These are phyloP conservation scores for Fistularia tabacaria DNA, from an alignment of 2,797 vertebrate species.

Conservation along the genomic window DNA sequence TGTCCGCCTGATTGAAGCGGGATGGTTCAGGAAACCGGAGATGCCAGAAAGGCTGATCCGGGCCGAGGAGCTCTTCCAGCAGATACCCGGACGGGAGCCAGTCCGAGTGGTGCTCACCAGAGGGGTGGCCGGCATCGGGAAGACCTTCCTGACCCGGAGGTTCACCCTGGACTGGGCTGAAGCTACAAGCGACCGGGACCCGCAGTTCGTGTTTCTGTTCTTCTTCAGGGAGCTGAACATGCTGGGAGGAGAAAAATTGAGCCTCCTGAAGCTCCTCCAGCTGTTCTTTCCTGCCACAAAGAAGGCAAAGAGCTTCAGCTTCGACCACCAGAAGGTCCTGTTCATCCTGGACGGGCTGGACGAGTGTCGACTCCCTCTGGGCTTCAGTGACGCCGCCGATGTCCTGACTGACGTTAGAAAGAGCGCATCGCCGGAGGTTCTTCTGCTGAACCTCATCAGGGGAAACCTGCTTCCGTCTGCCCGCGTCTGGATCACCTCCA, in stretches of 20 bases:
- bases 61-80: not conserved
- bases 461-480: constrained; percentile 3
- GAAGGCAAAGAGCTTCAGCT: not conserved
- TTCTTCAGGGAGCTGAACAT: constrained; percentile 4
- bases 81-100: not conserved
- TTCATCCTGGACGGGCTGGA: constrained; percentile 10
- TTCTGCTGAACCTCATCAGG: constrained; percentile 12
- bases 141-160: constrained; percentile 7
- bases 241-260: constrained; percentile 4
- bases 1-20: too few species aligned
- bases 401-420: constrained; percentile 1
- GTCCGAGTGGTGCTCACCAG: not conserved
- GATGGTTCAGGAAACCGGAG: too few species aligned
- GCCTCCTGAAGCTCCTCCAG: constrained; percentile 1
- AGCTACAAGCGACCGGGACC: not conserved
- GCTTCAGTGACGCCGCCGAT: not conserved
- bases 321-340: not conserved
- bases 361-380: constrained; percentile 10
- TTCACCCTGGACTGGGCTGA: constrained; percentile 13
- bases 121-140: constrained; percentile 1
- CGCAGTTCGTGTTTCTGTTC: not conserved
- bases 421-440: constrained; percentile 1
- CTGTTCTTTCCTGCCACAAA: constrained; percentile 1
- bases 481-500: constrained; percentile 1
- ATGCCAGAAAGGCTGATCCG: not conserved